A percentile compares a stretch with the other conserved stretches of the same genome.
Evolutionary conservation across 2,797 vertebrate species (phyloP).

Genomic region (Cynopterus sphinx): DNA sequence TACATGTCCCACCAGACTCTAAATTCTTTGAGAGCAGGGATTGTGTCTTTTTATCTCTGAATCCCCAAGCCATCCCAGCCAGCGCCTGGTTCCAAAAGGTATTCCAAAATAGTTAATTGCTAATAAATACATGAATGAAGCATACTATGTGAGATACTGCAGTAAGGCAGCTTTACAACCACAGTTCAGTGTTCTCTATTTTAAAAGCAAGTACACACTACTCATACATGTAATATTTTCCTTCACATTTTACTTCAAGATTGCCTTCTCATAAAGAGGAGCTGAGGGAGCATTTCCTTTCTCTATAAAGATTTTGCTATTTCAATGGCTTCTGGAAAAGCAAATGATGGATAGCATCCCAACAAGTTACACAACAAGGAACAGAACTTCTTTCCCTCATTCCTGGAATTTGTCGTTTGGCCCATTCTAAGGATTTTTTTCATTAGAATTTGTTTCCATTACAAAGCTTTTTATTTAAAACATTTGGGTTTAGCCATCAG

Average conservation of each 20-base stretch:
- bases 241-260: neutral
- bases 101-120: neutral
- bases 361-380: slow-evolving; percentile 51
- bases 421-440: slow-evolving; percentile 60
- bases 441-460: slow-evolving; percentile 63
- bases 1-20: neutral
- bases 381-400: slow-evolving; percentile 45
- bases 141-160: neutral
- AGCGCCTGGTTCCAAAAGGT: neutral
- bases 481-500: slow-evolving; percentile 39
- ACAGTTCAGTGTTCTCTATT: neutral
- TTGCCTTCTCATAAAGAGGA: slow-evolving; percentile 5
- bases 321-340: slow-evolving; percentile 51
- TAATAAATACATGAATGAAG: neutral
- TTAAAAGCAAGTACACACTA: neutral
- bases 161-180: neutral
- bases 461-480: slow-evolving; percentile 64
- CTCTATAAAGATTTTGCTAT: slow-evolving; percentile 19
- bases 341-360: slow-evolving; percentile 32
- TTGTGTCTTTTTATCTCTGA: neutral
- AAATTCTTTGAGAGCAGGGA: neutral
- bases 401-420: slow-evolving; percentile 68
- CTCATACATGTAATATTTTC: neutral
- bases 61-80: neutral
- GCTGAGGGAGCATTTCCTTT: neutral